Conservation (phyloP, 2,113 vertebrate species). For the Platichthys flesus region DNA sequence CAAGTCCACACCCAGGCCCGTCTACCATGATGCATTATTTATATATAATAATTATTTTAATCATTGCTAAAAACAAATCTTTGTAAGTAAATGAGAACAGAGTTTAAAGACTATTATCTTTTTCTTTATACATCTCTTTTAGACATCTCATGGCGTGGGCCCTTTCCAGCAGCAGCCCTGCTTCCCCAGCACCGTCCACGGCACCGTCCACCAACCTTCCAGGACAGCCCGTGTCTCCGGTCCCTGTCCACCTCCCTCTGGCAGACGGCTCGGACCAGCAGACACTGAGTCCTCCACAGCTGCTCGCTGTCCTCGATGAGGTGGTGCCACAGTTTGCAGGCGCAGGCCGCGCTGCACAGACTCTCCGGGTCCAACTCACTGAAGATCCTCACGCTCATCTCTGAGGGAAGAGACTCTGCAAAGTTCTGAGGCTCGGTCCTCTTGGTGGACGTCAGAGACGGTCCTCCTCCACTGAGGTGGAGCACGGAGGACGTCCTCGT, state of each 20-base stretch:
- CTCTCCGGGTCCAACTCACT: constrained; percentile 83
- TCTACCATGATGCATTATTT: too few species aligned
- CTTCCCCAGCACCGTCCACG: too few species aligned
- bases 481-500: constrained; percentile 24
- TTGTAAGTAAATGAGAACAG: too few species aligned
- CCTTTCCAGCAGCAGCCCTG: too few species aligned
- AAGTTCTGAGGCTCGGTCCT: constrained; percentile 67
- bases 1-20: too few species aligned
- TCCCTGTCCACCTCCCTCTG: constrained; percentile 86
- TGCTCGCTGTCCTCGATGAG: constrained; percentile 80
- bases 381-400: constrained; percentile 87
- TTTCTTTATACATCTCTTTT: too few species aligned
- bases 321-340: constrained; percentile 86
- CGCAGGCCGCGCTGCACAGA: constrained; percentile 82
- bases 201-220: constrained; percentile 84
- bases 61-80: too few species aligned
- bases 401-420: constrained; percentile 80
- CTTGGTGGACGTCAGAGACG: background rate
- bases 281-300: constrained; percentile 88
- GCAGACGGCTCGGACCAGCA: constrained; percentile 81
- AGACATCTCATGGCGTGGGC: too few species aligned
- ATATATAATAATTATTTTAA: too few species aligned
- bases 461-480: background rate
- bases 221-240: constrained; percentile 83
- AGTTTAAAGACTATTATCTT: too few species aligned